These are phyloP conservation scores for Gambelia wislizenii DNA, from an alignment of 2,797 vertebrate genomes.

Conservation along the genomic window DNA sequence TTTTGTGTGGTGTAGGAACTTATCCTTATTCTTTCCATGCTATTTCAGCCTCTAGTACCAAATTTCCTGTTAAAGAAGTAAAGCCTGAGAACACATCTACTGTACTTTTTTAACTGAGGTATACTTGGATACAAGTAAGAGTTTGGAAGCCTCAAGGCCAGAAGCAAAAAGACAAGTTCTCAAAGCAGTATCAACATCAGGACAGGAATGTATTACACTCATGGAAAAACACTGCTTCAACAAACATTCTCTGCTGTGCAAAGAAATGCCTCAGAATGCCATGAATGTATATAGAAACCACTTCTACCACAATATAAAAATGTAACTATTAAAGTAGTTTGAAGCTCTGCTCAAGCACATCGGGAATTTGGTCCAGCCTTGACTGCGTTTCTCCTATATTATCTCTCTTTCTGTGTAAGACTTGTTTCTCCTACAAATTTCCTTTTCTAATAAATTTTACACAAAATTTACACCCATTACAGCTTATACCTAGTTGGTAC, in stretches of 20 bases:
- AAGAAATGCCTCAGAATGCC: constrained; percentile 7
- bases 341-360: constrained; percentile 12
- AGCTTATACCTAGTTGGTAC: no score
- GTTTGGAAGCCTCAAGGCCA: neutral
- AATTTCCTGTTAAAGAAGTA: no score
- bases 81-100: no score
- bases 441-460: neutral
- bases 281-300: constrained; percentile 9
- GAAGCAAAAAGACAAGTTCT: neutral
- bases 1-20: no score
- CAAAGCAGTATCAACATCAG: neutral
- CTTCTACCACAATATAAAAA: constrained; percentile 22
- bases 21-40: no score
- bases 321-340: constrained; percentile 3
- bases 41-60: no score
- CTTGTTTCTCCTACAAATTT: neutral
- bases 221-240: neutral
- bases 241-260: neutral
- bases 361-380: neutral
- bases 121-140: neutral
- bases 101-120: neutral
- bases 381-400: neutral
- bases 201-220: neutral
- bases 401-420: neutral
- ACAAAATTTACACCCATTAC: neutral